phyloP scores from a whole-genome alignment of 1,140 invertebrate genomes.

The Triops cancriformis region DNA sequence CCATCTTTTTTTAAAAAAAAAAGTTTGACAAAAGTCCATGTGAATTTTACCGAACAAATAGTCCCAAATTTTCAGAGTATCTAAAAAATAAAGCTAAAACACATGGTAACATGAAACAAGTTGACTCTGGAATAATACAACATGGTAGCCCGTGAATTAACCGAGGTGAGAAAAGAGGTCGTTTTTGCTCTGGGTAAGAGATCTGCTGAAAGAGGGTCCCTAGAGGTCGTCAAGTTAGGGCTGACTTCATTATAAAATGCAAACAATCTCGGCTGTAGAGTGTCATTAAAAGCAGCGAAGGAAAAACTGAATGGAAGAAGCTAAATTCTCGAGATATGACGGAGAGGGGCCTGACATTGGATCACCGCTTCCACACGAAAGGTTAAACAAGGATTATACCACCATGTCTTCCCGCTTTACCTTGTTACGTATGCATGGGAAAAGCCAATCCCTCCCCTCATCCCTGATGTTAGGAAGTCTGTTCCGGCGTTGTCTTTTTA shows the following conservation, averaged over 20 bases:
- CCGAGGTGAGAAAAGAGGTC: background rate
- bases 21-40: background rate
- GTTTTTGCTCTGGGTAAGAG: background rate
- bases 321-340: constrained; percentile 14
- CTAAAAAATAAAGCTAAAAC: too few species aligned
- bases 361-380: constrained; percentile 14
- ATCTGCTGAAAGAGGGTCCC: background rate
- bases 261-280: constrained; percentile 16
- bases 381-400: constrained; percentile 6
- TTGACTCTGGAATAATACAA: too few species aligned
- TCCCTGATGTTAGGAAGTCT: constrained; percentile 6
- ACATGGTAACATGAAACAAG: too few species aligned
- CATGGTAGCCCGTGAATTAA: too few species aligned
- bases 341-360: background rate
- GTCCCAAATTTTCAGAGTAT: too few species aligned
- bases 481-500: constrained; percentile 7
- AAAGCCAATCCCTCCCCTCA: constrained; percentile 13
- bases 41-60: background rate
- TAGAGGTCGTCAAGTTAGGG: constrained; percentile 19
- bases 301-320: background rate
- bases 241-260: constrained; percentile 25
- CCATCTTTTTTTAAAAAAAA: background rate
- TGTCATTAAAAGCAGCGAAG: background rate
- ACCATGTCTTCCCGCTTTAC: constrained; percentile 11
- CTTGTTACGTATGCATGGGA: constrained; percentile 15